Percentiles rank a stretch among this genome's conserved stretches.
Evolutionary conservation across 2,113 vertebrate genomes (phyloP).

Genomic region (Macrotus californicus): DNA sequence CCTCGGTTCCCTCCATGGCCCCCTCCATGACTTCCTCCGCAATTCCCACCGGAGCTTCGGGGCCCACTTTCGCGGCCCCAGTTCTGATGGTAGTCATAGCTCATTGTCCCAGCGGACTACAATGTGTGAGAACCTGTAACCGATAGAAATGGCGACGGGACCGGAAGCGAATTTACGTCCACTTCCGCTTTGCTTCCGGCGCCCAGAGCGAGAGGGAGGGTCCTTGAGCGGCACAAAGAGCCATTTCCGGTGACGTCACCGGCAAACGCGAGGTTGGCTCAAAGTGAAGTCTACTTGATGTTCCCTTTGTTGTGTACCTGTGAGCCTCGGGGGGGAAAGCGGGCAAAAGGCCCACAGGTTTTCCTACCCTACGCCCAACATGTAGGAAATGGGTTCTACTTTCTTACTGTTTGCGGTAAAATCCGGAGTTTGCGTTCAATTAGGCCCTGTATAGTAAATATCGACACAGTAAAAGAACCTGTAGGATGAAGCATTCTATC

Average conservation of each 20-base stretch:
- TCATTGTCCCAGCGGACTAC: slow-evolving; percentile 78
- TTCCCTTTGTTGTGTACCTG: accelerated
- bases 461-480: not conserved
- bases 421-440: not conserved
- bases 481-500: not conserved
- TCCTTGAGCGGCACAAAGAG: not conserved
- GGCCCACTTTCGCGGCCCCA: slow-evolving; percentile 73
- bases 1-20: slow-evolving; percentile 62
- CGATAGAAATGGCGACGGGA: slow-evolving; percentile 55
- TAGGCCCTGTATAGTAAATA: not conserved
- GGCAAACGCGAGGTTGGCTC: accelerated
- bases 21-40: slow-evolving; percentile 64
- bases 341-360: accelerated
- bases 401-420: not conserved
- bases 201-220: not conserved
- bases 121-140: not conserved
- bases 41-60: slow-evolving; percentile 31
- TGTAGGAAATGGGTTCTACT: not conserved
- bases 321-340: accelerated
- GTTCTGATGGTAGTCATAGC: slow-evolving; percentile 78
- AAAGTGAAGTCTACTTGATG: accelerated
- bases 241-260: slow-evolving; percentile 27
- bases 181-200: slow-evolving; percentile 30
- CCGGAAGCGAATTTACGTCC: slow-evolving; percentile 41
- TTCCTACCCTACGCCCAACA: not conserved